Conservation (phyloP, 2,888 invertebrate species). For the Metellina segmentata region DNA sequence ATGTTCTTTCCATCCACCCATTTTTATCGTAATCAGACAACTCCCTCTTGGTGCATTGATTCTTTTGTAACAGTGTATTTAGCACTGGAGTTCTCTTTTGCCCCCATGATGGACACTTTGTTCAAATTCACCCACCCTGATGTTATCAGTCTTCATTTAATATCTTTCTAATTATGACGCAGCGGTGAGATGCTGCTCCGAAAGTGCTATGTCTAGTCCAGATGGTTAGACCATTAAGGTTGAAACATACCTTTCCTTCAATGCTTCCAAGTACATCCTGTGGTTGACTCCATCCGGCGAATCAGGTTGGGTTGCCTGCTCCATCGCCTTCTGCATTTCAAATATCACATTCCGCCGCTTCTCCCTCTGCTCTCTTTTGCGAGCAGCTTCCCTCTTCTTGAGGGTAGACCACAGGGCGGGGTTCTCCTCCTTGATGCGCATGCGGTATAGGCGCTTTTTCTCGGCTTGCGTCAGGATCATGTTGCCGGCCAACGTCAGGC, state of each 20-base stretch:
- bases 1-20: too few species aligned
- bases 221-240: too few species aligned
- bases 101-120: too few species aligned
- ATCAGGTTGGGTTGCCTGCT: slow-evolving; percentile 4
- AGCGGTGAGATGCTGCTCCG: too few species aligned
- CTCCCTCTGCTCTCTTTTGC: slow-evolving; percentile 53
- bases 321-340: slow-evolving; percentile 64
- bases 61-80: too few species aligned
- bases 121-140: too few species aligned
- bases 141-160: too few species aligned
- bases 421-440: slow-evolving; percentile 63
- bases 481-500: background rate
- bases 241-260: slow-evolving; percentile 50
- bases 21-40: too few species aligned
- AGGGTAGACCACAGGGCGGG: slow-evolving; percentile 55
- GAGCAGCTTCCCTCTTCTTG: slow-evolving; percentile 53
- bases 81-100: too few species aligned
- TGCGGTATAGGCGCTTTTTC: slow-evolving; percentile 49
- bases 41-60: too few species aligned
- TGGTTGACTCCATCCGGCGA: slow-evolving; percentile 37
- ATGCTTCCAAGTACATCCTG: slow-evolving; percentile 50
- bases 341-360: slow-evolving; percentile 32
- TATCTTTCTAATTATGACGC: too few species aligned
- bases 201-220: too few species aligned
- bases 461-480: slow-evolving; percentile 53